Percentiles rank a stretch among this genome's conserved stretches.
phyloP scores from a whole-genome alignment of 2,888 invertebrate genomes.

The Drosophila peninsularis region DNA sequence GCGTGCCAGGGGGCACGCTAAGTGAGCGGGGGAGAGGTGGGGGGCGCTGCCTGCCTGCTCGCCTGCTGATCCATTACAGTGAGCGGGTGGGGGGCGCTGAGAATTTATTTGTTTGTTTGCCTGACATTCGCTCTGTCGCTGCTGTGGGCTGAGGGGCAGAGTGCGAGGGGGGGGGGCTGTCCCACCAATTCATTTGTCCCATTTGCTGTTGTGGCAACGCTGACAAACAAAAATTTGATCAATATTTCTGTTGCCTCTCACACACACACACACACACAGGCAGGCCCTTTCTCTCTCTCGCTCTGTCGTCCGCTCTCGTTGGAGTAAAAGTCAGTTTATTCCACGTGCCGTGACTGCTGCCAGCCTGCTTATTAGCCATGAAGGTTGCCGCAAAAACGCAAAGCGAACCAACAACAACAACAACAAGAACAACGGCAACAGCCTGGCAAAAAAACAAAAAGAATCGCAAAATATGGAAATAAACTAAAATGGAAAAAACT shows the following conservation, averaged over 20 bases:
- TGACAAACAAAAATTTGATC: conserved; percentile 75
- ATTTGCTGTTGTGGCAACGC: conserved; percentile 64
- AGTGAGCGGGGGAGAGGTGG: not conserved
- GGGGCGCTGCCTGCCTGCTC: not conserved
- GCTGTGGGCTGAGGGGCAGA: not conserved
- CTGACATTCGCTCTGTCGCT: conserved; percentile 37
- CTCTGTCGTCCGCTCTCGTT: not conserved
- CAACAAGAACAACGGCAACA: conserved; percentile 9
- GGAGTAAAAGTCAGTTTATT: conserved; percentile 18
- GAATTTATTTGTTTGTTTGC: conserved; percentile 56
- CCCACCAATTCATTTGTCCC: conserved; percentile 48
- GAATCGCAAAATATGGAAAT: conserved; percentile 5
- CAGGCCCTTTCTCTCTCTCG: not conserved
- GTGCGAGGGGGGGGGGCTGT: not conserved
- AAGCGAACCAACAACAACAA: conserved; percentile 26
- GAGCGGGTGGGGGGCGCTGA: conserved; percentile 13
- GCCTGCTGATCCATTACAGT: conserved; percentile 38
- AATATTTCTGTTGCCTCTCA: conserved; percentile 53
- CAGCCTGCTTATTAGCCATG: conserved; percentile 68
- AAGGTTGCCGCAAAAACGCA: conserved; percentile 61
- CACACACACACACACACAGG: not conserved
- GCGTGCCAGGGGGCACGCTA: not conserved
- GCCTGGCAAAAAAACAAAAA: conserved; percentile 9
- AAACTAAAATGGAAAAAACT: conserved; percentile 16
- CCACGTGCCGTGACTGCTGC: conserved; percentile 67